Conservation (phyloP, 2,888 invertebrate species). For the Spodoptera exigua region DNA sequence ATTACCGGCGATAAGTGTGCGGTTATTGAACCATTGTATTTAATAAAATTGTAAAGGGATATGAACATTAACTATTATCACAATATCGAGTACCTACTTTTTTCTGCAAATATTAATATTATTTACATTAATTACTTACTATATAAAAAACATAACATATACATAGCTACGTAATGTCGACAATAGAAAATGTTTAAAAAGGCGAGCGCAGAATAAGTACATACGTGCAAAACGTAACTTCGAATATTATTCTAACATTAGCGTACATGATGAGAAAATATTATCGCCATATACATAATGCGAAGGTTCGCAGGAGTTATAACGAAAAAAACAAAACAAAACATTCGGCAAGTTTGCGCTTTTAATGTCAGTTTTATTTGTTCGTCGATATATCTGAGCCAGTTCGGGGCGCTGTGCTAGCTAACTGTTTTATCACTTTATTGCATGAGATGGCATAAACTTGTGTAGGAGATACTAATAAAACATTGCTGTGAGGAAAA, state of each 20-base stretch:
- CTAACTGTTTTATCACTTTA: constrained; percentile 89
- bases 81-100: constrained; percentile 4
- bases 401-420: constrained; percentile 79
- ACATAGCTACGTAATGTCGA: neutral
- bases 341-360: constrained; percentile 82
- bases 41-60: constrained; percentile 13
- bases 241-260: constrained; percentile 57
- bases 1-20: constrained; percentile 22
- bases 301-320: constrained; percentile 65
- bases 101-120: neutral
- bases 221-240: constrained; percentile 33
- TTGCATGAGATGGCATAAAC: constrained; percentile 87
- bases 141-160: neutral
- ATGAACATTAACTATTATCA: constrained; percentile 25
- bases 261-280: constrained; percentile 60
- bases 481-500: constrained; percentile 79
- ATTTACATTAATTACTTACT: constrained; percentile 3
- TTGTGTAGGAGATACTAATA: constrained; percentile 79
- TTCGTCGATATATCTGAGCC: constrained; percentile 83
- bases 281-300: constrained; percentile 64
- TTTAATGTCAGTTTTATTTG: constrained; percentile 86
- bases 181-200: constrained; percentile 7
- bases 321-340: constrained; percentile 81
- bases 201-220: constrained; percentile 6
- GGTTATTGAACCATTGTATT: constrained; percentile 34